phyloP scores from a whole-genome alignment of 92 coral and sea anemone species.

The Micromussa lordhowensis region DNA sequence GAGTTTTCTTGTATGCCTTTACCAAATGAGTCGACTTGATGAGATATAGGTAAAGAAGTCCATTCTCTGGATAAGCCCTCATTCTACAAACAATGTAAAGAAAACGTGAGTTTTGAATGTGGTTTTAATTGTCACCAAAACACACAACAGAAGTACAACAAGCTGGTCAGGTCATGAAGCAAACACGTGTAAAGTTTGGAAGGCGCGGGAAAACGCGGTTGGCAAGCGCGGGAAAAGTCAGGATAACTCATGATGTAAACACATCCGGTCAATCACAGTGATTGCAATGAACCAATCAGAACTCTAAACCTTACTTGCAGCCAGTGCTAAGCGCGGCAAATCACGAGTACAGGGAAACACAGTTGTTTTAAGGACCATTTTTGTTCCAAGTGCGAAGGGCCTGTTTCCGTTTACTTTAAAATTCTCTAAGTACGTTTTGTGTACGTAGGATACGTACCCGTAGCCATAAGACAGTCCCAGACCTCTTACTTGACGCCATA shows the following conservation, averaged over 20 bases:
- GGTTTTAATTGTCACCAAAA: not conserved
- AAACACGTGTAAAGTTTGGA: not conserved
- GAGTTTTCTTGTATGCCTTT: slow-evolving; percentile 92
- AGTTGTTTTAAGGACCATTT: too few species aligned
- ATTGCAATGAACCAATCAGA: not conserved
- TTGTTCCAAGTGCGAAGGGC: too few species aligned
- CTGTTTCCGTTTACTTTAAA: not conserved
- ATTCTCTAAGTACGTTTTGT: not conserved
- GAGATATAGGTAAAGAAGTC: slow-evolving; percentile 72
- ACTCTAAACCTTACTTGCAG: not conserved
- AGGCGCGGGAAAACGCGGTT: not conserved
- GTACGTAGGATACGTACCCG: slow-evolving; percentile 56
- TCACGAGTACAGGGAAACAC: not conserved
- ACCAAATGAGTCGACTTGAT: slow-evolving; percentile 93
- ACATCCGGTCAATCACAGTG: too few species aligned
- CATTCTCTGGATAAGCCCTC: slow-evolving; percentile 82
- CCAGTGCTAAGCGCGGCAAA: not conserved
- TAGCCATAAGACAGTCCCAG: slow-evolving; percentile 91
- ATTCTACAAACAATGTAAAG: slow-evolving; percentile 59
- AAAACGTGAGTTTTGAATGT: not conserved
- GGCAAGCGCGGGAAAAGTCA: not conserved
- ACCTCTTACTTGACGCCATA: slow-evolving; percentile 98
- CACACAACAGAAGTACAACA: not conserved
- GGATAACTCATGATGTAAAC: too few species aligned
- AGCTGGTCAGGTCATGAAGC: not conserved